Percentiles rank a stretch among this genome's conserved stretches.
Evolutionary conservation across 2,888 invertebrate genomes (phyloP).

Genomic region (Lasioglossum leucozonium): DNA sequence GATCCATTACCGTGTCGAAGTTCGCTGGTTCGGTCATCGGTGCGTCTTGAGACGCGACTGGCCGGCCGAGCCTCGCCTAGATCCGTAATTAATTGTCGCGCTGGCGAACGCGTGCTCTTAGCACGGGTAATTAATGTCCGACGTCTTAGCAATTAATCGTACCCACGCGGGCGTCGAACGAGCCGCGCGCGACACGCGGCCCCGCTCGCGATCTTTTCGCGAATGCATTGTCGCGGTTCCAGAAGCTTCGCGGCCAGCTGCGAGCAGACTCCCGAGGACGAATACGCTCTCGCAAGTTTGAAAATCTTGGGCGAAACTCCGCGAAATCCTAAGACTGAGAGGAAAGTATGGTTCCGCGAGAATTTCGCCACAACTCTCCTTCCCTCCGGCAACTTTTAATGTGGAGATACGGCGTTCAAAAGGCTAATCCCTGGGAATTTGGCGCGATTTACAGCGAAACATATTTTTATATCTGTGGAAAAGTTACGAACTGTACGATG

Average conservation of each 20-base stretch:
- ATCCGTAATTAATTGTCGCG: slow-evolving; percentile 66
- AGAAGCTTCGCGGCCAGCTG: not conserved
- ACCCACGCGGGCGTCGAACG: slow-evolving; percentile 44
- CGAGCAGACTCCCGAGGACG: not conserved
- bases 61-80: slow-evolving; percentile 33
- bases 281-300: not conserved
- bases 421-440: not conserved
- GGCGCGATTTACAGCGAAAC: not conserved
- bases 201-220: slow-evolving; percentile 48
- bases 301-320: not conserved
- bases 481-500: no score
- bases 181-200: slow-evolving; percentile 33
- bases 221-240: slow-evolving; percentile 17
- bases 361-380: not conserved
- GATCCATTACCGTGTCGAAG: slow-evolving; percentile 59
- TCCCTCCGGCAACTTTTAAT: not conserved
- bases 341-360: slow-evolving; percentile 1
- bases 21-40: slow-evolving; percentile 45
- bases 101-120: slow-evolving; percentile 47
- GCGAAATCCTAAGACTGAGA: not conserved
- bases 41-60: slow-evolving; percentile 25
- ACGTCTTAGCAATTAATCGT: slow-evolving; percentile 68
- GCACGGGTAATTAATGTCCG: slow-evolving; percentile 69
- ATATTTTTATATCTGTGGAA: not conserved
- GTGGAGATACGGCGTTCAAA: not conserved